Evolutionary conservation across 2,113 vertebrate genomes (phyloP).

Genomic region (Tachycineta bicolor): DNA sequence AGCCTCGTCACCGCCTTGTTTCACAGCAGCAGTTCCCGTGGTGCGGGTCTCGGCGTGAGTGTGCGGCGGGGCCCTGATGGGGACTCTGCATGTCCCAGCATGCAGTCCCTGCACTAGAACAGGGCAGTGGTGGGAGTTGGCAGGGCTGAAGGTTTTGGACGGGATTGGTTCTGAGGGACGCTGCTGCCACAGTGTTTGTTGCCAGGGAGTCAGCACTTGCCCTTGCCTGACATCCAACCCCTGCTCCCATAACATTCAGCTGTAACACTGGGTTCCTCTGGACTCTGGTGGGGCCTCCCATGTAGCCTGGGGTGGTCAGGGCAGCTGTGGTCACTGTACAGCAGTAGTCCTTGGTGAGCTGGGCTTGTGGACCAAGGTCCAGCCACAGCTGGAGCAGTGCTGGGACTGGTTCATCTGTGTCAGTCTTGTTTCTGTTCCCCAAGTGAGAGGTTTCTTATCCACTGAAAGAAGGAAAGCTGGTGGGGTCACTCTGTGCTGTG

Average conservation of each 20-base stretch:
- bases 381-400: neutral
- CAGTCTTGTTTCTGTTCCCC: neutral
- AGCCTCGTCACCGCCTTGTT: neutral
- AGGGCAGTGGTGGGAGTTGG: neutral
- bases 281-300: fast-evolving
- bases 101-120: neutral
- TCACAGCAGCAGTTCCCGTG: neutral
- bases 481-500: neutral
- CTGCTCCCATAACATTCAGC: fast-evolving
- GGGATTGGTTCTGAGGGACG: fast-evolving
- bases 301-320: neutral
- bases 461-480: neutral
- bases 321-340: neutral
- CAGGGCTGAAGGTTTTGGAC: neutral
- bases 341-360: neutral
- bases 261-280: neutral
- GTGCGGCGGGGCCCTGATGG: neutral
- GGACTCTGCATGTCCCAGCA: neutral
- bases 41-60: neutral
- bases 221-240: neutral
- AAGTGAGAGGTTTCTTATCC: neutral
- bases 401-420: neutral
- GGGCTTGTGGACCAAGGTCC: neutral
- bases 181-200: neutral
- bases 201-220: neutral